A percentile compares a stretch with the other conserved stretches of the same genome.
phyloP scores from a whole-genome alignment of 92 coral and sea anemone genomes.

The Zoanthus sansibaricus region DNA sequence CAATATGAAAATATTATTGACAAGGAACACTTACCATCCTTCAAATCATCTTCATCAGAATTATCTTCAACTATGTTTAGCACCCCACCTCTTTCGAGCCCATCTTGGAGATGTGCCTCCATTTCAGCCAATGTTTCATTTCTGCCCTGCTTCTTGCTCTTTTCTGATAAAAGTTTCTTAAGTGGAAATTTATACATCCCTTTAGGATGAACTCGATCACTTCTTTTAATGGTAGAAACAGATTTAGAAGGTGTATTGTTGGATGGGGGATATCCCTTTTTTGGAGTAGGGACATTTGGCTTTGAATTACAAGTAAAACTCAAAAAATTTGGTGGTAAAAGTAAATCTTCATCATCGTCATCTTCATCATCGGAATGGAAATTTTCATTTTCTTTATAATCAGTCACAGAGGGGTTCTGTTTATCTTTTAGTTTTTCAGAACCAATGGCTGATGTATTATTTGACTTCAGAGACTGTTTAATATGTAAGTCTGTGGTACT shows the following conservation, averaged over 20 bases:
- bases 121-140: constrained; percentile 73
- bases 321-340: constrained; percentile 80
- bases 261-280: constrained; percentile 50
- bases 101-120: constrained; percentile 79
- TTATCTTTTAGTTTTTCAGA: neutral
- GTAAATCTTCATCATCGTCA: constrained; percentile 90
- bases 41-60: constrained; percentile 69
- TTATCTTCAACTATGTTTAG: constrained; percentile 60
- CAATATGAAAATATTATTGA: too few relatives aligned
- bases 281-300: constrained; percentile 65
- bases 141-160: constrained; percentile 59
- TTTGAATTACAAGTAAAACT: constrained; percentile 51
- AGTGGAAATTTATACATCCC: constrained; percentile 74
- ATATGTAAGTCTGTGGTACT: neutral
- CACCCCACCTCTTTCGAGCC: constrained; percentile 76
- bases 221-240: constrained; percentile 22
- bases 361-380: constrained; percentile 46
- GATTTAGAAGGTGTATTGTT: constrained; percentile 57
- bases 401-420: neutral
- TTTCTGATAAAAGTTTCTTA: constrained; percentile 74
- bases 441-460: neutral
- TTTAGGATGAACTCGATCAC: constrained; percentile 15
- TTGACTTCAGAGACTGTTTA: neutral
- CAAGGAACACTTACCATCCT: constrained; percentile 63
- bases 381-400: constrained; percentile 8